Evolutionary conservation across 2,888 invertebrate species (phyloP).

Genomic region (Periphyllus acericola): DNA sequence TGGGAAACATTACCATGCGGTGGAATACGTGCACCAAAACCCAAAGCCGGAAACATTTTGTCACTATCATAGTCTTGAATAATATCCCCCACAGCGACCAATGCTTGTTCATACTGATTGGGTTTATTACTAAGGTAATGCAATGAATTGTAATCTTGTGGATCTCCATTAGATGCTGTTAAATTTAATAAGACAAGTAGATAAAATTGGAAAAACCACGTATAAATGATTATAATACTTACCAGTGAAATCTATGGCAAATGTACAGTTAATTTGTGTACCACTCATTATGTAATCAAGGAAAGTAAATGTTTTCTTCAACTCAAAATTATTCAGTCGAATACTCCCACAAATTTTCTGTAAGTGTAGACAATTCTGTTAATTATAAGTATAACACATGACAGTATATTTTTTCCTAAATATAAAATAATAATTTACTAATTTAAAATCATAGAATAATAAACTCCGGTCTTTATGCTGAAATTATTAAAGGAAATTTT

Average conservation of each 20-base stretch:
- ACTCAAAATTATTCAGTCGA: conserved; percentile 60
- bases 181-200: conserved; percentile 20
- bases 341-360: conserved; percentile 52
- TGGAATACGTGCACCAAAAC: conserved; percentile 69
- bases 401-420: background rate
- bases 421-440: background rate
- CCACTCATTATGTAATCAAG: conserved; percentile 72
- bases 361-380: background rate
- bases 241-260: conserved; percentile 70
- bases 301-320: conserved; percentile 68
- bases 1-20: conserved; percentile 68
- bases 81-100: conserved; percentile 68
- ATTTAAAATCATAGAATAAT: background rate
- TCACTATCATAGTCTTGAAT: conserved; percentile 69
- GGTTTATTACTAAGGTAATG: conserved; percentile 68
- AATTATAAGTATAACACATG: background rate
- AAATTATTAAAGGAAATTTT: no score
- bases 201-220: background rate
- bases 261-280: conserved; percentile 69
- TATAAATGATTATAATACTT: conserved; percentile 53
- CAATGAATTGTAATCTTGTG: conserved; percentile 67
- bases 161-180: conserved; percentile 68
- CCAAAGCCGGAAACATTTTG: conserved; percentile 69
- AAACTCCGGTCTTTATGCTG: no score
- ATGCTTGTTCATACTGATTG: conserved; percentile 69